Conservation (phyloP, 2,888 invertebrate species). For the Eurytoma adleriae region DNA sequence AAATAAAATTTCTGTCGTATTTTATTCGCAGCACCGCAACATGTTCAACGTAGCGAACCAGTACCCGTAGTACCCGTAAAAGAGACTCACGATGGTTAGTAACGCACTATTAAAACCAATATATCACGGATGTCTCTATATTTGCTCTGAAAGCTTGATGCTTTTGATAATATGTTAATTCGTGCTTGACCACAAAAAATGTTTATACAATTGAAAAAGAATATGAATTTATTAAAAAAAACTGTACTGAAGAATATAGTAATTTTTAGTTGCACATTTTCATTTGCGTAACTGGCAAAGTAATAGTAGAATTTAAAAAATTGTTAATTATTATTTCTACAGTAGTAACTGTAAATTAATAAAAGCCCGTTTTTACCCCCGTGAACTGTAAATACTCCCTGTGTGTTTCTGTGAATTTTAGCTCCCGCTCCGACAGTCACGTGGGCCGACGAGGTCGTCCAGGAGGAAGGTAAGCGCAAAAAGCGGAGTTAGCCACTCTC, state of each 20-base stretch:
- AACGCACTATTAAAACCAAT: not conserved
- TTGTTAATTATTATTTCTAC: not conserved
- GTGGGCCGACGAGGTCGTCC: slow-evolving; percentile 43
- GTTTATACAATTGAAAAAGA: not conserved
- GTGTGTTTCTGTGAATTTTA: slow-evolving; percentile 54
- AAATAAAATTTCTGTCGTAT: slow-evolving; percentile 41
- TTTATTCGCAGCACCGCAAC: slow-evolving; percentile 41
- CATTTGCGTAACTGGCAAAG: too few relatives aligned
- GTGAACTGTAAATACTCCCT: slow-evolving; percentile 38
- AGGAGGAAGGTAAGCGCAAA: slow-evolving; percentile 50
- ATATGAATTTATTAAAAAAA: not conserved
- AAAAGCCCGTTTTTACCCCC: slow-evolving; percentile 3
- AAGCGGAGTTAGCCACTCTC: not conserved
- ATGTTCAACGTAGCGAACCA: slow-evolving; percentile 30
- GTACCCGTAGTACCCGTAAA: slow-evolving; percentile 22
- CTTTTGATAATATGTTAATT: not conserved
- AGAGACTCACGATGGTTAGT: slow-evolving; percentile 52
- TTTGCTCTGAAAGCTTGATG: not conserved
- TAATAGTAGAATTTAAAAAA: not conserved
- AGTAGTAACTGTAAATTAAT: slow-evolving; percentile 20
- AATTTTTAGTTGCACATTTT: too few relatives aligned
- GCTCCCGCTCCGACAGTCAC: slow-evolving; percentile 40
- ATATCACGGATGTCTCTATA: not conserved
- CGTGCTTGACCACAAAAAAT: not conserved
- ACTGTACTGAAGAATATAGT: not conserved